Conservation (phyloP, 2,113 vertebrate genomes). For the Orcinus orca region DNA sequence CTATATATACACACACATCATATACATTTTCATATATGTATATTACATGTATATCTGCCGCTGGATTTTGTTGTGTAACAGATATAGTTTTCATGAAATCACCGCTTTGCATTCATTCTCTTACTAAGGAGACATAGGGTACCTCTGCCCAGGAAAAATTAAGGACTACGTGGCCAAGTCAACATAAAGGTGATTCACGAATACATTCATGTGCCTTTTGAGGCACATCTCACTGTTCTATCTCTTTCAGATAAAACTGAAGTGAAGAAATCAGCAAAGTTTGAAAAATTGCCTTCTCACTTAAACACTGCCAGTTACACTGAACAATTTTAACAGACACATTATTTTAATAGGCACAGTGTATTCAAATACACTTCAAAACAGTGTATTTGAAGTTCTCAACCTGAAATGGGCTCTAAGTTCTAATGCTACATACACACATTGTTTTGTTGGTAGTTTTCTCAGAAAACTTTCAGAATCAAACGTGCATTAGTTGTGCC, state of each 20-base stretch:
- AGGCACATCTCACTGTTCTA: neutral
- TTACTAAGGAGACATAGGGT: neutral
- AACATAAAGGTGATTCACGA: neutral
- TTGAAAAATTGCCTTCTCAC: constrained; percentile 29
- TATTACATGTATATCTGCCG: neutral
- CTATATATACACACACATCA: neutral
- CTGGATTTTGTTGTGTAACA: neutral
- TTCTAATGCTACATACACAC: rapidly evolving
- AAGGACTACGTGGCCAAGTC: neutral
- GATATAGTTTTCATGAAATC: neutral
- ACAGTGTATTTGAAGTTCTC: neutral
- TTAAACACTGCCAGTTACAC: neutral
- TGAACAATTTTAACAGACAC: neutral
- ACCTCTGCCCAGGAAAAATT: neutral
- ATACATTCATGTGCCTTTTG: neutral
- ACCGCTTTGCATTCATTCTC: neutral
- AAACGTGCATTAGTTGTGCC: neutral
- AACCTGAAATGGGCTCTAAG: rapidly evolving
- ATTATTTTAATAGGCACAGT: neutral
- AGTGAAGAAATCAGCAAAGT: neutral
- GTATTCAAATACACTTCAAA: too few species aligned
- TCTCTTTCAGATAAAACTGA: constrained; percentile 46
- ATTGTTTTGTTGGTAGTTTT: neutral
- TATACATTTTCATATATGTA: neutral
- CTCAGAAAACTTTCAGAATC: constrained; percentile 19